These are phyloP conservation scores for Girardinichthys multiradiatus DNA, from an alignment of 2,113 vertebrate species.

Conservation along the genomic window DNA sequence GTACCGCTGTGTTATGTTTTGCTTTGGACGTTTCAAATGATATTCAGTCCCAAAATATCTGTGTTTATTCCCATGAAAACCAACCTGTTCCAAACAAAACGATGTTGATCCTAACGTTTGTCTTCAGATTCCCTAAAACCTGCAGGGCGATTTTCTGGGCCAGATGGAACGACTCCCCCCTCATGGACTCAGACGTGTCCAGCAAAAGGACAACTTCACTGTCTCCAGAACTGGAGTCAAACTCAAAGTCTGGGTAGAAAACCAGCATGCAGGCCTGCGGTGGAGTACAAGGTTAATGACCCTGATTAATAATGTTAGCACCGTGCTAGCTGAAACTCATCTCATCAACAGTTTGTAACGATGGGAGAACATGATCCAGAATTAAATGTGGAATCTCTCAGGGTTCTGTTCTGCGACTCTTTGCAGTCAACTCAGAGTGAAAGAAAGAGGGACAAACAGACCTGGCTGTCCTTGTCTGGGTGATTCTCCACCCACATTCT, in stretches of 20 bases:
- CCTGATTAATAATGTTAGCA: too few relatives aligned
- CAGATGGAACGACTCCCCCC: conserved; percentile 69
- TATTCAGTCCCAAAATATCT: not conserved
- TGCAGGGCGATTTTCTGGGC: conserved; percentile 81
- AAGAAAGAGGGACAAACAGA: conserved; percentile 35
- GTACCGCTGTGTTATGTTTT: too few relatives aligned
- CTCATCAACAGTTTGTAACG: too few relatives aligned
- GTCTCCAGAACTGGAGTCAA: not conserved
- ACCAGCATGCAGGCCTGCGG: conserved; percentile 89
- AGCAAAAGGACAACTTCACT: conserved; percentile 82
- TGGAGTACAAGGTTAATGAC: not conserved
- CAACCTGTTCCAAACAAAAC: conserved; percentile 84
- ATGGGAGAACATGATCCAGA: too few relatives aligned
- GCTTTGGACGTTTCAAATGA: not conserved
- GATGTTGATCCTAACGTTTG: conserved; percentile 76
- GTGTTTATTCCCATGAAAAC: conserved; percentile 12
- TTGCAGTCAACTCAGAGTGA: not conserved
- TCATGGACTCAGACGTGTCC: conserved; percentile 87
- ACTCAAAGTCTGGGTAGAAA: conserved; percentile 85
- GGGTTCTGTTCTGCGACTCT: not conserved
- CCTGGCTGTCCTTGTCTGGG: conserved; percentile 86
- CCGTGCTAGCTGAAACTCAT: too few relatives aligned
- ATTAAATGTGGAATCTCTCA: not conserved
- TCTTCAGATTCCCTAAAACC: conserved; percentile 66
- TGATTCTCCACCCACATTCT: conserved; percentile 92